These are phyloP conservation scores for Arion vulgaris DNA, from an alignment of 1,140 invertebrate genomes.

Conservation along the genomic window DNA sequence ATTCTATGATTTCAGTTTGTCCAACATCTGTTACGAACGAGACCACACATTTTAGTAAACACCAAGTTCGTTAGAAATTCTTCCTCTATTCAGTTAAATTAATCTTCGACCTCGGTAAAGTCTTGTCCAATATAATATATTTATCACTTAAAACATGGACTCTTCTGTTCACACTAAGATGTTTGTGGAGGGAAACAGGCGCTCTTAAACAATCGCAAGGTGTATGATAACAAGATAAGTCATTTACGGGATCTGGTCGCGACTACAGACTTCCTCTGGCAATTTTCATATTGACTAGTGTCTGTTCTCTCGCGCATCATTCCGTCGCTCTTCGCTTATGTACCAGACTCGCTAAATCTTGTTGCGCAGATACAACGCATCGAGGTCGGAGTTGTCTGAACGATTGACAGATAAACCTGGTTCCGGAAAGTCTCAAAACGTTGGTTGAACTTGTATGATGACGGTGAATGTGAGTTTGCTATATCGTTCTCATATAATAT, in stretches of 20 bases:
- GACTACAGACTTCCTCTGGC: background rate
- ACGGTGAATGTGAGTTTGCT: background rate
- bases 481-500: too few relatives aligned
- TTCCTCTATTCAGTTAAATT: background rate
- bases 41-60: constrained; percentile 1
- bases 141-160: background rate
- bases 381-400: background rate
- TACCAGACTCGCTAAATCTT: background rate
- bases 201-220: background rate
- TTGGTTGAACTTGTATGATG: background rate
- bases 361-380: background rate
- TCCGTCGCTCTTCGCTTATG: background rate
- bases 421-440: background rate
- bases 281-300: background rate
- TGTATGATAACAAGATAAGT: background rate
- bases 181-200: background rate
- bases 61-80: background rate
- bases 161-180: background rate
- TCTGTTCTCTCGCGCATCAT: background rate
- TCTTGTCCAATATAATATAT: background rate
- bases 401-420: background rate
- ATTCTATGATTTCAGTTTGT: background rate
- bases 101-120: background rate
- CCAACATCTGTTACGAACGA: background rate
- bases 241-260: background rate